These are phyloP conservation scores for Sialia sialis DNA, from an alignment of 2,113 vertebrate species.

Conservation along the genomic window DNA sequence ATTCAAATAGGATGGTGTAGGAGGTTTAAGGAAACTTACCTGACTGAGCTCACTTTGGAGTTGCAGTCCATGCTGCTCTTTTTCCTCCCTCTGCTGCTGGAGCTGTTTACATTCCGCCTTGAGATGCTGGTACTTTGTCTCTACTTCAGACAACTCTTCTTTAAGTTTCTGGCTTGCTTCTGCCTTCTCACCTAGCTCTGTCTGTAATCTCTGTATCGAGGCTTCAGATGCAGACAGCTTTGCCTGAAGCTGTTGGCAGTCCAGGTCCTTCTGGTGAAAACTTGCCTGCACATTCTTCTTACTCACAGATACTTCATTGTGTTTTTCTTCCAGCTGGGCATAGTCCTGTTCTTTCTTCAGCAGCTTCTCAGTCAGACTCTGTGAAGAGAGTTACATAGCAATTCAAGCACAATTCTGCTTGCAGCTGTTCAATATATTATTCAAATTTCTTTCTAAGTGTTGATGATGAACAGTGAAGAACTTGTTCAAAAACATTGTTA, in stretches of 20 bases:
- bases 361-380: constrained; percentile 86
- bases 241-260: constrained; percentile 87
- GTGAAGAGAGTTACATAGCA: constrained; percentile 1
- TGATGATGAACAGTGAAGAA: background rate
- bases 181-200: constrained; percentile 79
- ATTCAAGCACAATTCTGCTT: background rate
- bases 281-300: constrained; percentile 81
- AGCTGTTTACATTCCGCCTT: constrained; percentile 92
- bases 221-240: constrained; percentile 77
- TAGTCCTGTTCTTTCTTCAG: constrained; percentile 81
- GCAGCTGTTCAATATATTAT: background rate
- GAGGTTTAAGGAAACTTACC: constrained; percentile 66
- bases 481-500: background rate
- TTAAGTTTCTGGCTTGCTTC: constrained; percentile 82
- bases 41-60: constrained; percentile 92
- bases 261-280: constrained; percentile 87
- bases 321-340: constrained; percentile 80
- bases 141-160: constrained; percentile 83
- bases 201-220: constrained; percentile 79
- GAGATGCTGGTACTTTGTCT: constrained; percentile 87
- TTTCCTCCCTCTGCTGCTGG: constrained; percentile 91
- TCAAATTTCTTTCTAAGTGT: background rate
- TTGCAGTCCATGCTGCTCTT: constrained; percentile 86
- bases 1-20: background rate
- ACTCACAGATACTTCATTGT: constrained; percentile 77